phyloP scores from a whole-genome alignment of 2,113 vertebrate species.

The Piaya cayana region DNA sequence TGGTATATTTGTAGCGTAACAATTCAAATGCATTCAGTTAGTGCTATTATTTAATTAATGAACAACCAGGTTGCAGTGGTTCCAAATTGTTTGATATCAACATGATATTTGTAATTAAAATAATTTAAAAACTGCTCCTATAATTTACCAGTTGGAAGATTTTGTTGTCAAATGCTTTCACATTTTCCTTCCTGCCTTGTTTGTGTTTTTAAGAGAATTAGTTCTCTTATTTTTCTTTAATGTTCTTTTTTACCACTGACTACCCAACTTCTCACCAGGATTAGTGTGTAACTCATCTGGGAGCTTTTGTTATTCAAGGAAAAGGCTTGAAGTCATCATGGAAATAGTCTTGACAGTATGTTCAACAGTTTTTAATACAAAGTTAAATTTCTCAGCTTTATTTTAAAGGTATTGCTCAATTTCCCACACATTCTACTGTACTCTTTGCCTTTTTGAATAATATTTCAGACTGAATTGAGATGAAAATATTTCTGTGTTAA shows the following conservation, averaged over 20 bases:
- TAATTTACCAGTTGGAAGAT: neutral
- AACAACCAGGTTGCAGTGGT: neutral
- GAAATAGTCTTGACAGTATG: neutral
- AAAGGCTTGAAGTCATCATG: neutral
- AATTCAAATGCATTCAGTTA: neutral
- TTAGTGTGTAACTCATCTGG: slow-evolving; percentile 22
- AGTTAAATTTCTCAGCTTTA: slow-evolving; percentile 43
- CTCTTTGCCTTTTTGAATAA: neutral
- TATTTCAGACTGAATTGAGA: neutral
- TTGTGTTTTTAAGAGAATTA: neutral
- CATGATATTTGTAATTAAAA: neutral
- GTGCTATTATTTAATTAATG: neutral
- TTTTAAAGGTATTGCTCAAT: slow-evolving; percentile 23
- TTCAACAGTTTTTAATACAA: slow-evolving; percentile 42
- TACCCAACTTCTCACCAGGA: neutral
- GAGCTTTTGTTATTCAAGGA: slow-evolving; percentile 46
- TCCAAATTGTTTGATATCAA: neutral
- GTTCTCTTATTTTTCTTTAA: neutral
- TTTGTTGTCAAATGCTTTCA: neutral
- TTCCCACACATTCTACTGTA: neutral
- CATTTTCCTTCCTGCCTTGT: neutral
- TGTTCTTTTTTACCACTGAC: neutral
- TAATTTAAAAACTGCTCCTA: neutral
- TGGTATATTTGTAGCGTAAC: neutral
- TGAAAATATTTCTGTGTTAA: neutral